Evolutionary conservation across 2,113 vertebrate genomes (phyloP).

Genomic region (Mobula hypostoma): DNA sequence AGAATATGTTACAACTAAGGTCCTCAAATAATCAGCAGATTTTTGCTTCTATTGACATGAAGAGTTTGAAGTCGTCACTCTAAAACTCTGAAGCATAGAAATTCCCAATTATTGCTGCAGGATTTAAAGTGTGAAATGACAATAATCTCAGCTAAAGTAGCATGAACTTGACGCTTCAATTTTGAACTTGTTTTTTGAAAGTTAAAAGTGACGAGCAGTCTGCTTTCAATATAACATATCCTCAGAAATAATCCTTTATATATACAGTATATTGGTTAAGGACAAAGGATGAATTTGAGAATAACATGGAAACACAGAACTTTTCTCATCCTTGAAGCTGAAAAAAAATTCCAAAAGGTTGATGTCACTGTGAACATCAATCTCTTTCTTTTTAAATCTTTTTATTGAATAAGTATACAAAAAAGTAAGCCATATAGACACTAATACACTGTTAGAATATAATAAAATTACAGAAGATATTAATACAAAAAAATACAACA

Average conservation of each 20-base stretch:
- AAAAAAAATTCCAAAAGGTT: neutral
- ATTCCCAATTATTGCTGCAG: neutral
- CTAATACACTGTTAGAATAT: too few relatives aligned
- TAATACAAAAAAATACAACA: too few relatives aligned
- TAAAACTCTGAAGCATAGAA: neutral
- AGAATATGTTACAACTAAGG: neutral
- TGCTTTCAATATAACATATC: neutral
- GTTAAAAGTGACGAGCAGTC: neutral
- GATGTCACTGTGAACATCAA: neutral
- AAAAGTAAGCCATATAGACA: too few relatives aligned
- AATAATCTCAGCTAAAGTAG: neutral
- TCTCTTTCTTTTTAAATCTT: too few relatives aligned
- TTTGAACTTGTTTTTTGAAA: neutral
- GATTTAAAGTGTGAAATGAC: neutral
- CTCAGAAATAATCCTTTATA: neutral
- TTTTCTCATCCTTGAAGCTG: neutral
- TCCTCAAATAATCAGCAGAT: neutral
- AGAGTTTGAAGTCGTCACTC: neutral
- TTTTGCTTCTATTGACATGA: neutral
- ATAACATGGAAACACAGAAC: neutral
- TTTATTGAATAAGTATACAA: too few relatives aligned
- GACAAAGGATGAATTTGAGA: neutral
- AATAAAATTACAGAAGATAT: too few relatives aligned
- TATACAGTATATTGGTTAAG: neutral
- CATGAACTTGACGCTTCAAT: neutral